Evolutionary conservation across 2,113 vertebrate genomes (phyloP).

Genomic region (Ranitomeya imitator): DNA sequence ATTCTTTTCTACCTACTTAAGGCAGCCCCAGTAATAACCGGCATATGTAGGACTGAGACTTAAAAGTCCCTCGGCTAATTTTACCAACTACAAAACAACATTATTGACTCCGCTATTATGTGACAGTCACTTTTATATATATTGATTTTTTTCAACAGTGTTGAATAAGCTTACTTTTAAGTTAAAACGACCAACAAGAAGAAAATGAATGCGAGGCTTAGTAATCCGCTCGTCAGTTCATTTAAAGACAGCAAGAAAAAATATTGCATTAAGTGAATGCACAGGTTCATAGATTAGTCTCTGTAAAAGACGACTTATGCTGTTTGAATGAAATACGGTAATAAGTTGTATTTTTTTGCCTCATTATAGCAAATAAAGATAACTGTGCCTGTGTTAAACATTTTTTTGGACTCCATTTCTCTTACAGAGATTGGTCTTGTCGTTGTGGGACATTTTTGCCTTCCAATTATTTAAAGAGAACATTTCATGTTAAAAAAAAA

Average conservation of each 20-base stretch:
- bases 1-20: constrained; percentile 35
- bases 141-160: constrained; percentile 25
- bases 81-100: constrained; percentile 41
- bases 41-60: constrained; percentile 30
- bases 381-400: not conserved
- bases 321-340: not conserved
- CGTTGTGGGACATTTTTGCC: no score
- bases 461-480: no score
- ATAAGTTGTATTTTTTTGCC: not conserved
- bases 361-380: not conserved
- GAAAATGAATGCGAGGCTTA: not conserved
- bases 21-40: constrained; percentile 9
- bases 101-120: constrained; percentile 36
- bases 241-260: not conserved
- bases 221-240: not conserved
- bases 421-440: no score
- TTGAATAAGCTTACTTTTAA: constrained; percentile 23
- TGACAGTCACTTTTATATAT: constrained; percentile 32
- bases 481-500: no score
- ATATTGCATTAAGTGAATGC: not conserved
- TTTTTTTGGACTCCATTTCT: no score
- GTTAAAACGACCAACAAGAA: constrained; percentile 18
- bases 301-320: not conserved
- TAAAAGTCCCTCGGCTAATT: constrained; percentile 41
- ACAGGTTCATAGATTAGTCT: not conserved